Percentiles rank a stretch among this genome's conserved stretches.
Conservation (phyloP, 2,113 vertebrate genomes). For the Ursus arctos region DNA sequence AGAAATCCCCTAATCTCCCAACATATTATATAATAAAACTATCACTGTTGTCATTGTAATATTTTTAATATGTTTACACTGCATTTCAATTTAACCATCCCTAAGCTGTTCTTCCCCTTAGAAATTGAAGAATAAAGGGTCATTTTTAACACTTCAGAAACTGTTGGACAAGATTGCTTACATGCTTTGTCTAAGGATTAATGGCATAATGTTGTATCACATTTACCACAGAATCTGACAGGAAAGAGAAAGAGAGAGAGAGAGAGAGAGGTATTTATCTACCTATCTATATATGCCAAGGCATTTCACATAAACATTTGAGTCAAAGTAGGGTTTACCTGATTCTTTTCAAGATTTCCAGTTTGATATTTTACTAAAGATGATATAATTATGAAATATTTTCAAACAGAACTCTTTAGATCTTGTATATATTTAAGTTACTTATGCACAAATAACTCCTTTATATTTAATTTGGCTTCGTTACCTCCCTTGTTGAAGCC, state of each 20-base stretch:
- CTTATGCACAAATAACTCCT: constrained; percentile 77
- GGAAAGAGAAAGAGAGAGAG: not conserved
- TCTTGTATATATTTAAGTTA: constrained; percentile 47
- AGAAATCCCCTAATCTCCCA: not conserved
- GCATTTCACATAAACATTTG: not conserved
- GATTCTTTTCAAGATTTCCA: not conserved
- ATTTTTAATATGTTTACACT: constrained; percentile 27
- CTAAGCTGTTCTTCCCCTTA: not conserved
- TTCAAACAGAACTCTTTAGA: constrained; percentile 8
- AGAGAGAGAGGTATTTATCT: not conserved
- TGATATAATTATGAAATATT: not conserved
- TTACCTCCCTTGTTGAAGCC: constrained; percentile 75
- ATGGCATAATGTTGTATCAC: not conserved
- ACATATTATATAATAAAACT: not conserved
- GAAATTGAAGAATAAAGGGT: not conserved
- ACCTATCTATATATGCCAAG: not conserved
- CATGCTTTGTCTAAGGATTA: not conserved
- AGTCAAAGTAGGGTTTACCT: not conserved
- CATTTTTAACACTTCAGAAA: constrained; percentile 38
- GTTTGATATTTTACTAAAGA: constrained; percentile 21
- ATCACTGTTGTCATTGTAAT: not conserved
- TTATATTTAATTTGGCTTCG: constrained; percentile 78
- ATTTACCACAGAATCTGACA: not conserved
- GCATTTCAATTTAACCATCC: not conserved
- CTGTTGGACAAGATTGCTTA: not conserved